Evolutionary conservation across 2,888 invertebrate genomes (phyloP).

Genomic region (Drosophila incognita): DNA sequence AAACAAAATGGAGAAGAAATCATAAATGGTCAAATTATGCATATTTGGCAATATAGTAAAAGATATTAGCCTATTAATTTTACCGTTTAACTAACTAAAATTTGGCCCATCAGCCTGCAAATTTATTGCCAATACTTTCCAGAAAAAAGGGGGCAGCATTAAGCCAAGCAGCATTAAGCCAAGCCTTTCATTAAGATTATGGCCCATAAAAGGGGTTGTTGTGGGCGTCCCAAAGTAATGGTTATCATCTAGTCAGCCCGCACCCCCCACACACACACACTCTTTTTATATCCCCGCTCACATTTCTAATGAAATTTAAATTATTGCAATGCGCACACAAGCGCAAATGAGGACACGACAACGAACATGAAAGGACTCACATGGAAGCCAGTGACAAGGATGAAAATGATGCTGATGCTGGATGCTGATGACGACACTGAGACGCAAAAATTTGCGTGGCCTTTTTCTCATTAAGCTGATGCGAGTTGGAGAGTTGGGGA

Average conservation of each 20-base stretch:
- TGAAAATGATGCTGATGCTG: constrained; percentile 28
- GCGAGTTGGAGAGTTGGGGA: constrained; percentile 27
- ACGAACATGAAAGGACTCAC: constrained; percentile 48
- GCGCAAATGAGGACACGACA: constrained; percentile 59
- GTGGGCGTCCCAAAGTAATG: constrained; percentile 4
- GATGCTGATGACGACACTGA: constrained; percentile 35
- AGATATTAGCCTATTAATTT: constrained; percentile 4
- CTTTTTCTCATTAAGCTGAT: constrained; percentile 74
- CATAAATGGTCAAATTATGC: neutral
- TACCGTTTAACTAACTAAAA: neutral
- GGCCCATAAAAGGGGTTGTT: constrained; percentile 50
- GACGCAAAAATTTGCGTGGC: constrained; percentile 61
- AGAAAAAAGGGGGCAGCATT: neutral
- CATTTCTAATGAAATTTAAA: constrained; percentile 60
- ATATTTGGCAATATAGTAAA: neutral
- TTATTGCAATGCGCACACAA: constrained; percentile 70
- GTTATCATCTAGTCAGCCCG: neutral
- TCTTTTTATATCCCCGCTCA: neutral
- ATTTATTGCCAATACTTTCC: neutral
- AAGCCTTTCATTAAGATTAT: constrained; percentile 23
- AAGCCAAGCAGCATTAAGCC: neutral
- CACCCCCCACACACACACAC: constrained; percentile 6
- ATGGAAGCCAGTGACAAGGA: constrained; percentile 15
- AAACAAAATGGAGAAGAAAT: neutral
- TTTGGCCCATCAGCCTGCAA: neutral